Percentiles rank a stretch among this genome's conserved stretches.
phyloP scores from a whole-genome alignment of 2,797 vertebrate genomes.

The Acridotheres tristis region DNA sequence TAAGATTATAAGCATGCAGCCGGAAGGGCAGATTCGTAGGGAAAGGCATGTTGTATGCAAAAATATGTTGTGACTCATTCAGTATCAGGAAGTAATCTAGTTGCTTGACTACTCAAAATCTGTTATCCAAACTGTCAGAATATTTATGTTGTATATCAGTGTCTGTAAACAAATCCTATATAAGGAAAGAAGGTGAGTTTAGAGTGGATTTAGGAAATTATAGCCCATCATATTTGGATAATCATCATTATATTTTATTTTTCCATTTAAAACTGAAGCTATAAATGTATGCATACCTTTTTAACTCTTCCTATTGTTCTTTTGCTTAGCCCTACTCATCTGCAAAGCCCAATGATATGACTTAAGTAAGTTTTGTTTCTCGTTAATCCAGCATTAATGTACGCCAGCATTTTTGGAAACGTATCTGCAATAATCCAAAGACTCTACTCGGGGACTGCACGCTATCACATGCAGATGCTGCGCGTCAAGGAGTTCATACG shows the following conservation, averaged over 20 bases:
- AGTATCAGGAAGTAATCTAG: not conserved
- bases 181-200: not conserved
- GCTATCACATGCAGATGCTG: conserved; percentile 98
- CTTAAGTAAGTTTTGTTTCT: conserved; percentile 61
- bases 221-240: not conserved
- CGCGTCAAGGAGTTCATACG: conserved; percentile 98
- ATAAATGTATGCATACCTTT: not conserved
- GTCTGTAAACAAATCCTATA: not conserved
- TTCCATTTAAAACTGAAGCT: not conserved
- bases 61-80: conserved; percentile 15
- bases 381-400: conserved; percentile 92
- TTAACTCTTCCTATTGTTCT: not conserved
- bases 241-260: not conserved
- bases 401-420: conserved; percentile 98
- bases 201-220: not conserved
- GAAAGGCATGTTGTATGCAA: not conserved
- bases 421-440: conserved; percentile 99
- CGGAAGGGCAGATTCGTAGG: not conserved
- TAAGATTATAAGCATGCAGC: not conserved
- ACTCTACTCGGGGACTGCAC: conserved; percentile 95
- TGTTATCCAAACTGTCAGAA: not conserved
- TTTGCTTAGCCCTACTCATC: not conserved
- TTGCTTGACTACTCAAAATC: conserved; percentile 15
- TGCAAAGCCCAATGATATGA: not conserved
- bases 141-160: not conserved